Evolutionary conservation across 2,888 invertebrate species (phyloP), one percentile per base, ranked within the genome.

Genomic region (Tuberolachnus salignus): DNA sequence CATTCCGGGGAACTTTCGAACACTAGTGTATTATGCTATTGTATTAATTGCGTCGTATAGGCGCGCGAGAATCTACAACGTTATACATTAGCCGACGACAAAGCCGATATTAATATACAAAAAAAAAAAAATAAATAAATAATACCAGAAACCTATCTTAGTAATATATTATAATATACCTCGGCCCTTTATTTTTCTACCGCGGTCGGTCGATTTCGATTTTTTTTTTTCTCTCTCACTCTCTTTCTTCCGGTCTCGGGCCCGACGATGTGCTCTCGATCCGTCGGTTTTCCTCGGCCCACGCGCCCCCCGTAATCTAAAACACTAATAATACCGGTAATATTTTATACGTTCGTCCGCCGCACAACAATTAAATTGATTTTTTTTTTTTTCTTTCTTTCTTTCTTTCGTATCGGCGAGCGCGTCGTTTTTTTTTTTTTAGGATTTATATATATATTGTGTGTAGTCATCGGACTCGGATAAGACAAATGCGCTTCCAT

Each of bases 401-500:
- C n/a, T n/a, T n/a, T n/a, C n/a, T n/a, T 53, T 69, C 69, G 34
- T 53, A 55, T 53, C 42, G 9, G 21, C 53, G 69, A 6, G 53
- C 14, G 3, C 1, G 19, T 13, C 34, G 34, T 1, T 1, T 42
- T n/a, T n/a, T n/a, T n/a, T n/a, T n/a, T n/a, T n/a, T n/a, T 1
- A n/a, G 11, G 26, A 16, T 19, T 2, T 44, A 14, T 13, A 19
- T 63, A 42, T 61, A n/a, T 61, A n/a, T 34, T 34, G 8, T 26
- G 26, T 14, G 19, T 13, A 46, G 66, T 23, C 59, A n/a, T 71
- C 26, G 26, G 55, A 13, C 66, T 16, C 46, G 44, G 8, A 6
- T 19, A 16, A 71, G 71, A 71, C 57, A 71, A 71, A 71, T 59
- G 46, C 71, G n/a, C 59, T 71, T 71, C 71, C 71, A 71, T 71